A percentile compares a stretch with the other conserved stretches of the same genome.
Evolutionary conservation across 2,797 vertebrate genomes (phyloP).

Genomic region (Lerista edwardsae): DNA sequence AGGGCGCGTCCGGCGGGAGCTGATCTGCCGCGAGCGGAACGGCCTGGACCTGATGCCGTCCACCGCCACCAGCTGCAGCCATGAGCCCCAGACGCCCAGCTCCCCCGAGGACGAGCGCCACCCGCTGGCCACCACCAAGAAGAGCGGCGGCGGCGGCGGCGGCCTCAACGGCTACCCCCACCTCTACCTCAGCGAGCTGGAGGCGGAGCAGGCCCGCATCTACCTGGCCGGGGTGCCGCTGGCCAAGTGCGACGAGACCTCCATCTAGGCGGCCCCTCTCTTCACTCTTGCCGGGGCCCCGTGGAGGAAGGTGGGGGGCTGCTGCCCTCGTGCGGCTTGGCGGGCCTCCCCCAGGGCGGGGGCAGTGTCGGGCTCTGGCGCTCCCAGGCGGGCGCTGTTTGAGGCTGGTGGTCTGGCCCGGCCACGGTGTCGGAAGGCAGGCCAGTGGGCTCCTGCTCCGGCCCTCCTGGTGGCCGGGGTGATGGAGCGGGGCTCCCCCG

Average conservation of each 20-base stretch:
- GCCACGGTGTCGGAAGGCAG: too few relatives aligned
- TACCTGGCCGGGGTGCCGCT: constrained; percentile 82
- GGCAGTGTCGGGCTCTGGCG: too few relatives aligned
- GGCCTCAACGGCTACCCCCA: constrained; percentile 77
- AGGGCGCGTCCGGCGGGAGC: constrained; percentile 76
- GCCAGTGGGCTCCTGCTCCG: too few relatives aligned
- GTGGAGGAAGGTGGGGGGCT: too few relatives aligned
- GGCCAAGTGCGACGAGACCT: constrained; percentile 87
- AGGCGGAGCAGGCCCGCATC: constrained; percentile 78
- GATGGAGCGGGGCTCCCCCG: too few relatives aligned
- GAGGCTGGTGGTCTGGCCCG: not conserved
- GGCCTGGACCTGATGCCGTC: constrained; percentile 74
- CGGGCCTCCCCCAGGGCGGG: too few relatives aligned
- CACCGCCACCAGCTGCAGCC: constrained; percentile 76
- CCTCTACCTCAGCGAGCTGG: constrained; percentile 75
- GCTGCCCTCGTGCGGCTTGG: not conserved
- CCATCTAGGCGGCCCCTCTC: constrained; percentile 74
- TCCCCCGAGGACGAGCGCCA: constrained; percentile 84
- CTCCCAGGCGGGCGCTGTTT: too few relatives aligned
- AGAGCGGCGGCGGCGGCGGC: constrained; percentile 80
- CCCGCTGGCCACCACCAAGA: constrained; percentile 77
- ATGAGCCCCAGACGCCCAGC: constrained; percentile 83
- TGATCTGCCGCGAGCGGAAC: constrained; percentile 79
- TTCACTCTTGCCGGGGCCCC: not conserved
- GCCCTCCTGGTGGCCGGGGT: not conserved